Percentiles rank a stretch among this genome's conserved stretches.
phyloP scores from a whole-genome alignment of 2,888 invertebrate species.

The Nemapogon koenigi region DNA sequence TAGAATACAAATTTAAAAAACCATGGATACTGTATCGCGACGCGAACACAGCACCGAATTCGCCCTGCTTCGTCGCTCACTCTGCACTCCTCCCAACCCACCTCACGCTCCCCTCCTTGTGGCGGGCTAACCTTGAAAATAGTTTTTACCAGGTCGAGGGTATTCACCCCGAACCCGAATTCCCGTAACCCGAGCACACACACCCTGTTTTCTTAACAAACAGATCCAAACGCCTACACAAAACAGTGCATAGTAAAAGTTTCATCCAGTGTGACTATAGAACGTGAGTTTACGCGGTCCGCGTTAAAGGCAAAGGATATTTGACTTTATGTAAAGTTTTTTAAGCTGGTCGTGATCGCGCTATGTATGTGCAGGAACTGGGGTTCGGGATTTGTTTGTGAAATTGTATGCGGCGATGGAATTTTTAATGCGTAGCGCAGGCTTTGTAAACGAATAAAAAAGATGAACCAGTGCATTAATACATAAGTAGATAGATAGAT shows the following conservation, averaged over 20 bases:
- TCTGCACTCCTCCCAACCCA: constrained; percentile 14
- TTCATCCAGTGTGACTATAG: constrained; percentile 26
- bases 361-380: constrained; percentile 21
- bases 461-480: too few species aligned
- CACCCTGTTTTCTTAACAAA: constrained; percentile 21
- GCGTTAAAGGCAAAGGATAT: constrained; percentile 49
- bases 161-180: constrained; percentile 64
- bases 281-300: constrained; percentile 39
- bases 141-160: constrained; percentile 62
- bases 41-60: constrained; percentile 38
- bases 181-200: constrained; percentile 50
- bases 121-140: constrained; percentile 61
- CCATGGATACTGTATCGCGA: too few species aligned
- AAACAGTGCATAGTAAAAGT: constrained; percentile 15
- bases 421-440: constrained; percentile 8
- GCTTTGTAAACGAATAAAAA: too few species aligned
- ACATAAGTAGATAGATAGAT: too few species aligned
- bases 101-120: constrained; percentile 47
- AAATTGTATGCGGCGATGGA: constrained; percentile 15
- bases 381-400: constrained; percentile 44
- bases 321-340: constrained; percentile 50
- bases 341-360: constrained; percentile 45
- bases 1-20: too few species aligned
- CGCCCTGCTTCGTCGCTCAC: constrained; percentile 34
- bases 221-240: constrained; percentile 17